phyloP scores from a whole-genome alignment of 2,113 vertebrate genomes.

The Phoenicopterus ruber region DNA sequence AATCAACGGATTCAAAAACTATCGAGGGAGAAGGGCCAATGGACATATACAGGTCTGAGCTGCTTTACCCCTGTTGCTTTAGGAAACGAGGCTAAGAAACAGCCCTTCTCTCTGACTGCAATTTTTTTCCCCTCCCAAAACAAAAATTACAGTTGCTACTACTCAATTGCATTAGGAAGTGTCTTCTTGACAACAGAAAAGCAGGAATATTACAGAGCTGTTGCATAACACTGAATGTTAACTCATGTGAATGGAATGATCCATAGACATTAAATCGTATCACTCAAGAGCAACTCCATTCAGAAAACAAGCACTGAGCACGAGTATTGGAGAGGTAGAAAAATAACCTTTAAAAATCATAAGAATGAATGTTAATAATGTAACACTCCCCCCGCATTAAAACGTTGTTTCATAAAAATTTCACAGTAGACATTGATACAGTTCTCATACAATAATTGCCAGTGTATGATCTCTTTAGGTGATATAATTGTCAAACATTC shows the following conservation, averaged over 20 bases:
- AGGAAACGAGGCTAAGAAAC: neutral
- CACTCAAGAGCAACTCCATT: neutral
- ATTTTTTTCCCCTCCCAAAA: neutral
- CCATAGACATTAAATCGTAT: neutral
- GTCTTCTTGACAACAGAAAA: neutral
- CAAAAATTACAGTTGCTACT: neutral
- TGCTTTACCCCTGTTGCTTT: neutral
- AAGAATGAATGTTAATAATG: neutral
- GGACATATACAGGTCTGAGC: neutral
- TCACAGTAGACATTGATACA: neutral
- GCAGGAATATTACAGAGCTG: neutral
- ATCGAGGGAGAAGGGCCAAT: neutral
- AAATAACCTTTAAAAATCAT: neutral
- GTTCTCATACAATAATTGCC: neutral
- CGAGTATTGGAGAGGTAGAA: fast-evolving
- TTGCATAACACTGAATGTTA: neutral
- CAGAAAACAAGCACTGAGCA: neutral
- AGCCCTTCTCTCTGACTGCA: neutral
- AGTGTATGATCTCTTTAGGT: neutral
- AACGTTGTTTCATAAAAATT: neutral
- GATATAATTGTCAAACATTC: neutral
- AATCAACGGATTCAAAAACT: neutral
- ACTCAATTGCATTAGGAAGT: neutral
- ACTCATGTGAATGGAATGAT: slow-evolving; percentile 3
- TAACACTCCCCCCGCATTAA: neutral